These are phyloP conservation scores for Melieria picta DNA, from an alignment of 2,888 invertebrate species.

Conservation along the genomic window DNA sequence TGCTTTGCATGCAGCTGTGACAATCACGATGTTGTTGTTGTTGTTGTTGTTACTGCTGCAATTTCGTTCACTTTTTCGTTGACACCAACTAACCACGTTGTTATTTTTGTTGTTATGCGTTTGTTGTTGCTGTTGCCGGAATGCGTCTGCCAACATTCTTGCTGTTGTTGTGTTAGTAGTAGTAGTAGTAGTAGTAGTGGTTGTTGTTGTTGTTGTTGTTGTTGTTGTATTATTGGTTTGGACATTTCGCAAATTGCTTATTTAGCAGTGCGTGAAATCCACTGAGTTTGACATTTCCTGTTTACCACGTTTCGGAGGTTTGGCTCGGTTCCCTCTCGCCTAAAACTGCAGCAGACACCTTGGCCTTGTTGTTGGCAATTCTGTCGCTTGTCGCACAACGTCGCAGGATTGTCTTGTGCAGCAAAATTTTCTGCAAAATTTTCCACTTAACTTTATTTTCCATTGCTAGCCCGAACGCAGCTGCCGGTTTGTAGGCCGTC, in stretches of 20 bases:
- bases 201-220: slow-evolving; percentile 37
- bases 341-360: background rate
- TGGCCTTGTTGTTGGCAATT: too few species aligned
- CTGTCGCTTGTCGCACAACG: too few species aligned
- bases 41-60: background rate
- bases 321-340: background rate
- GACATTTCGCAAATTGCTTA: slow-evolving; percentile 65
- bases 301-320: slow-evolving; percentile 20
- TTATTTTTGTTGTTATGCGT: slow-evolving; percentile 35
- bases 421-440: slow-evolving; percentile 22
- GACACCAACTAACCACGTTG: slow-evolving; percentile 34
- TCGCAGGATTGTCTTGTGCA: slow-evolving; percentile 11
- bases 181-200: too few species aligned
- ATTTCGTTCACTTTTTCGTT: slow-evolving; percentile 30
- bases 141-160: background rate
- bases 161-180: slow-evolving; percentile 16
- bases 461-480: slow-evolving; percentile 17
- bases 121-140: slow-evolving; percentile 14
- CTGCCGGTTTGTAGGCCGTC: slow-evolving; percentile 21
- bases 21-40: background rate
- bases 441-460: too few species aligned
- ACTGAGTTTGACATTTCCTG: slow-evolving; percentile 43
- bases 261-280: slow-evolving; percentile 63
- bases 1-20: background rate
- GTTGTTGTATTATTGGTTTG: slow-evolving; percentile 57